Evolutionary conservation across 2,797 vertebrate genomes (phyloP), one percentile per base, ranked within the genome.

Genomic region (Oryzias dopingdopingensis): DNA sequence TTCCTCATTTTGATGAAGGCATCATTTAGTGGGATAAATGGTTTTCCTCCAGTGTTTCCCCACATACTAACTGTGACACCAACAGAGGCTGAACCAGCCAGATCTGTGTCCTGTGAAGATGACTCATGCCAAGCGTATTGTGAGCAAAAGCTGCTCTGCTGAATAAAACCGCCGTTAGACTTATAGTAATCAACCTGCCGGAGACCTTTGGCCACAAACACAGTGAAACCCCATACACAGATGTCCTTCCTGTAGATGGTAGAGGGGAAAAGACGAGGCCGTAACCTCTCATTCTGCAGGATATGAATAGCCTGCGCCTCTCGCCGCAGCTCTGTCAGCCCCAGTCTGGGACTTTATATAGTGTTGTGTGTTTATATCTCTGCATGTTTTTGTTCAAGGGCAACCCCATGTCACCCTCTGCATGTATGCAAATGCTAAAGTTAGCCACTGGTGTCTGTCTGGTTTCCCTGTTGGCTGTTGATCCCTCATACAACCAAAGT

Each of bases 321-420:
- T 77, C 88, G 88, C 90, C 90, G 64, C 92, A 89, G 82, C 81
- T 87, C 22, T 85, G 89, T 90, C 88, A 81, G 90, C 72, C 87
- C 80, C 50, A 79, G 90, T 91, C 91, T 92, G 91, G 86, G 86
- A 90, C 88, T 90, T 92, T 92, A 92, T 92, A 92, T 90, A 89
- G 90, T 67, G 79, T 79, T 62, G 78, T 87, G 85, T 84, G 81
- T 76, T 76, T 82, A 76, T 85, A 84, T 86, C 84, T 85, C 79
- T 72, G 67, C 81, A 85, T 85, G 86, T 81, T 79, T 88, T 89
- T 81, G 76, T 65, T 76, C 68, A 67, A 84, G 81, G 81, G 80
- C 76, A 79, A 79, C 67, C 77, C 70, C 52, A 50, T 84, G 72
- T 83, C 68, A 66, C 56, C 14, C 50, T 46, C 60, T 61, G 52